Conservation (phyloP, 2,113 vertebrate species). For the Ophthalmolycus amberensis region DNA sequence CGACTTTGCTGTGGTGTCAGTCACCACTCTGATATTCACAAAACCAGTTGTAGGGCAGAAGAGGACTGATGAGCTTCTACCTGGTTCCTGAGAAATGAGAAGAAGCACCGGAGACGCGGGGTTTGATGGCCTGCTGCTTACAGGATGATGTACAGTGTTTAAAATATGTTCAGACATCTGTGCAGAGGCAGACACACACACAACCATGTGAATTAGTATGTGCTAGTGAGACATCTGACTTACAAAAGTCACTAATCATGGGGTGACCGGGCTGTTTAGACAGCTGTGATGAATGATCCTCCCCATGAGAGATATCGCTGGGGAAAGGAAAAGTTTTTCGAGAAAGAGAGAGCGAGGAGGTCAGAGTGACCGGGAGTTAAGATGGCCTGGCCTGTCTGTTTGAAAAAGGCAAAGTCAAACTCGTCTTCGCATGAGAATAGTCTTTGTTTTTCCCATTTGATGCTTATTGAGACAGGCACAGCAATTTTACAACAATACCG, state of each 20-base stretch:
- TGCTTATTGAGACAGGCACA: neutral
- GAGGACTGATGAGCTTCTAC: constrained; percentile 23
- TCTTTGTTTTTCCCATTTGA: neutral
- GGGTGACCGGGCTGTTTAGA: constrained; percentile 52
- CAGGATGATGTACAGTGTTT: constrained; percentile 51
- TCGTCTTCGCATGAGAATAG: neutral
- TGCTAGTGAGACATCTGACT: constrained; percentile 35
- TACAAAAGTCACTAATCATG: constrained; percentile 50
- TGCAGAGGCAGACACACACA: constrained; percentile 19
- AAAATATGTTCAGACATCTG: constrained; percentile 21
- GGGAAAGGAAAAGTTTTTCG: constrained; percentile 18
- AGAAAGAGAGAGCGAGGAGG: constrained; percentile 1
- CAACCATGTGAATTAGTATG: constrained; percentile 30
- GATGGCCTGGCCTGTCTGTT: constrained; percentile 26
- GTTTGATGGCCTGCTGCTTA: constrained; percentile 32
- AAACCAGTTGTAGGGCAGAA: constrained; percentile 9
- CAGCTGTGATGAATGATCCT: constrained; percentile 52
- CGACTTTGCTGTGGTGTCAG: constrained; percentile 40
- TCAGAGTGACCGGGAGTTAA: constrained; percentile 43
- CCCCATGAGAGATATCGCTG: constrained; percentile 49
- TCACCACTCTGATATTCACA: constrained; percentile 33
- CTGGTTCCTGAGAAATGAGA: constrained; percentile 23
- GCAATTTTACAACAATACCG: neutral
- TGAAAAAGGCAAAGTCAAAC: neutral
- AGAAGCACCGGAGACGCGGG: constrained; percentile 2